Evolutionary conservation across 2,888 invertebrate genomes (phyloP), one percentile per base, ranked within the genome.

Genomic region (Spisula subtruncata): DNA sequence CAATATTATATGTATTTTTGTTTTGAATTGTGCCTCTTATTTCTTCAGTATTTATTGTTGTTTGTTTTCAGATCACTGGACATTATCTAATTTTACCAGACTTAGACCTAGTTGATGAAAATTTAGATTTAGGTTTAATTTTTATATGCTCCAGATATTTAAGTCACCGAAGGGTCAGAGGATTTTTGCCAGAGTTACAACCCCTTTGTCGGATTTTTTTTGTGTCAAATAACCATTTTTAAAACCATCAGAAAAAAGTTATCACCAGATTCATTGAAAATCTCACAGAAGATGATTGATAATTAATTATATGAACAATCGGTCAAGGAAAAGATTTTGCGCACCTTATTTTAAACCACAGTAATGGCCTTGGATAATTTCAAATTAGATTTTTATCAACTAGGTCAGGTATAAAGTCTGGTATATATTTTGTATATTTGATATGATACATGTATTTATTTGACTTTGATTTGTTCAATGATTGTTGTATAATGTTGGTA

Each of bases 401-500:
- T 66, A 66, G 60, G 60, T 66, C 60, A 25, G 2, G n/a, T 25
- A 66, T 20, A 6, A 66, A n/a, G 60, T 75, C 75, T 75, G n/a
- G 8, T 60, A 1, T 2, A 20, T 1, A 20, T n/a, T 20, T 60
- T 10, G 8, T 32, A 75, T 75, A 5, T 75, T 75, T n/a, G n/a
- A n/a, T n/a, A n/a, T n/a, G n/a, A 18, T 32, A 32, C 10, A 18
- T 8, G 25, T 71, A 71, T 75, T 35, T 75, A 18, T 35, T 75
- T 75, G 12, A 35, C 41, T 35, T 75, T 75, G 29, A 75, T 75
- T 75, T 75, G n/a, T n/a, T n/a, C n/a, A n/a, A 32, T 71, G 35
- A 75, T 16, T 75, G 35, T 75, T 75, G 75, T 75, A 75, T 75
- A 75, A 75, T 32, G 32, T 75, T 75, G 75, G 75, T 35, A 32